Evolutionary conservation across 2,888 invertebrate species (phyloP).

Genomic region (Didymodactylos carnosus): DNA sequence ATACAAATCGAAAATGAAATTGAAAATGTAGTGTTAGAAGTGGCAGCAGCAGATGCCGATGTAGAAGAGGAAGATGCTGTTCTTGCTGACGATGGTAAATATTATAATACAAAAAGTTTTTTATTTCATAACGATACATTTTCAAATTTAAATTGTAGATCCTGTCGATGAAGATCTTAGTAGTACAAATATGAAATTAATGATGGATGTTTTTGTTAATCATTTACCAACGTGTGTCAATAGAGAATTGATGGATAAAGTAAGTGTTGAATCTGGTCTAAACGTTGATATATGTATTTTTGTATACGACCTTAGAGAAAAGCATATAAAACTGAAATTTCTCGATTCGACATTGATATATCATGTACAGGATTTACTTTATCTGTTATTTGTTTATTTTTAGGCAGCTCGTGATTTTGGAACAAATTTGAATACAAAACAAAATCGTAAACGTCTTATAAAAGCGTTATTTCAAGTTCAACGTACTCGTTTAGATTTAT

Average conservation of each 20-base stretch:
- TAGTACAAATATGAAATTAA: slow-evolving; percentile 41
- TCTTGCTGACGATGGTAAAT: slow-evolving; percentile 1
- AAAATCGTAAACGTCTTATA: slow-evolving; percentile 71
- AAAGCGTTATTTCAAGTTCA: slow-evolving; percentile 62
- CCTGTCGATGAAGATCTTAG: slow-evolving; percentile 39
- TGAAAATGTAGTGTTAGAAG: slow-evolving; percentile 21
- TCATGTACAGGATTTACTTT: too few relatives aligned
- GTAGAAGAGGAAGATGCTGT: slow-evolving; percentile 18
- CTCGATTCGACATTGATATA: too few relatives aligned
- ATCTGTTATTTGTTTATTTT: slow-evolving; percentile 34
- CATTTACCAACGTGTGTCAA: slow-evolving; percentile 78
- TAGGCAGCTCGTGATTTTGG: slow-evolving; percentile 83
- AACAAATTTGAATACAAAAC: slow-evolving; percentile 74
- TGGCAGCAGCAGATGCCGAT: slow-evolving; percentile 23
- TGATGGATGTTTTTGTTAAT: slow-evolving; percentile 62
- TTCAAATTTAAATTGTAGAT: neutral
- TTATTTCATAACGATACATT: too few relatives aligned
- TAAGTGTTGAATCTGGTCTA: too few relatives aligned
- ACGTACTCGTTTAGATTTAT: slow-evolving; percentile 71
- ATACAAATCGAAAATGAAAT: slow-evolving; percentile 15
- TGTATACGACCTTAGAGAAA: too few relatives aligned
- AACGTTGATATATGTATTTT: too few relatives aligned
- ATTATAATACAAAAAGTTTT: too few relatives aligned
- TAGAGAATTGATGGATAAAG: slow-evolving; percentile 62
- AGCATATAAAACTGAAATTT: too few relatives aligned